Evolutionary conservation across 2,797 vertebrate genomes (phyloP), one percentile per base, ranked within the genome.

Genomic region (Platalea minor): DNA sequence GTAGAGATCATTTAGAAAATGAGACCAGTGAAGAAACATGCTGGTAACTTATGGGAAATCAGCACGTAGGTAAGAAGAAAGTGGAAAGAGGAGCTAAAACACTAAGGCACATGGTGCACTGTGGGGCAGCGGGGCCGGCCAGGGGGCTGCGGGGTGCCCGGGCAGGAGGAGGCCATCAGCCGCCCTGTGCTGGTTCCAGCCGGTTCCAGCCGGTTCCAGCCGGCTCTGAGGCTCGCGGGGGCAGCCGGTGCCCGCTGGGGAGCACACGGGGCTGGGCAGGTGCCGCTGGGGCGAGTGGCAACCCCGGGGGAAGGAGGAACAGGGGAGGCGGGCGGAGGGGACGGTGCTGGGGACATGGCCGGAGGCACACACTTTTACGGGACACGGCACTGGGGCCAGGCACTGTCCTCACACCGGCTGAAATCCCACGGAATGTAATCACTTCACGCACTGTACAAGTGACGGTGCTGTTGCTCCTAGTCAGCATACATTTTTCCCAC

Each of bases 241-340:
- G 17, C 3, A 2, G 21, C 20, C 3, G 0, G 31, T 3, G 4
- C 31, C 28, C 5, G 0, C 57, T 2, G 9, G 17, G 37, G 53
- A 73, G 37, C 45, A 54, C n/a, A 46, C 4, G 4, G 29, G 39
- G 12, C 37, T 4, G 2, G 18, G 19, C 17, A 17, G 23, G 15
- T 1, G 4, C 13, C 7, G 2, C 13, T n/a, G 33, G 17, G 39
- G 4, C 0, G 0, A 72, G 33, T 7, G 7, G 23, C 23, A 79
- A 13, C 53, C 5, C 1, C 2, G 2, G 10, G 3, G 13, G 5
- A 26, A 43, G 6, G 11, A 87, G 43, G 46, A 87, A 56, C 0
- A 21, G 9, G 11, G 45, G 5, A n/a, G n/a, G 10, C 0, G 17
- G 28, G 15, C 15, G 11, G 31, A 65, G 26, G 13, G 5, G 21